Conservation (phyloP, 1,140 invertebrate genomes). For the Dinothrombium tinctorium region DNA sequence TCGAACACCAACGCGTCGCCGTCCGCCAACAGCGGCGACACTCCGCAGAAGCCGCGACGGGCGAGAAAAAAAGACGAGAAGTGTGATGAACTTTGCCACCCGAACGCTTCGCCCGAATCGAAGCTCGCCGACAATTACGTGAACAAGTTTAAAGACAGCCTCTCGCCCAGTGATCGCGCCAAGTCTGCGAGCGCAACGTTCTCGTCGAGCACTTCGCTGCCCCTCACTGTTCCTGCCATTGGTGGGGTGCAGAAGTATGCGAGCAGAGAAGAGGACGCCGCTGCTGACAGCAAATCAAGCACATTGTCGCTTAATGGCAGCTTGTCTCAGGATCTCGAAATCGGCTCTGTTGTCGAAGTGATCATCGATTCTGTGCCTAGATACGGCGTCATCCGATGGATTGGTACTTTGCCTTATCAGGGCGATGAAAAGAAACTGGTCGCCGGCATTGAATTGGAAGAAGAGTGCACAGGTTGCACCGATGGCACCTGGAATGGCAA, state of each 20-base stretch:
- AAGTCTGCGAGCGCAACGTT: too few species aligned
- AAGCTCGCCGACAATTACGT: too few species aligned
- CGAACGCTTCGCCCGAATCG: too few species aligned
- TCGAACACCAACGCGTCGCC: not conserved
- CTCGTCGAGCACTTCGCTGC: too few species aligned
- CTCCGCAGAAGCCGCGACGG: too few species aligned
- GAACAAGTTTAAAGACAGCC: too few species aligned
- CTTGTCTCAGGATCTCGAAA: conserved; percentile 23
- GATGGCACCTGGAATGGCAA: conserved; percentile 48
- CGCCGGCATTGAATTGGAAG: conserved; percentile 45
- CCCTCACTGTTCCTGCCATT: not conserved
- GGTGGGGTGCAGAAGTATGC: not conserved
- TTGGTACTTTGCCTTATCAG: conserved; percentile 30
- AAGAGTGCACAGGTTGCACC: conserved; percentile 39
- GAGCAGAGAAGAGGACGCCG: too few species aligned
- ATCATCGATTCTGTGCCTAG: conserved; percentile 19
- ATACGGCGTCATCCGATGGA: conserved; percentile 61
- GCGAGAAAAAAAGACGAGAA: too few species aligned
- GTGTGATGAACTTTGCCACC: too few species aligned
- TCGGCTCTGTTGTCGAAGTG: conserved; percentile 27
- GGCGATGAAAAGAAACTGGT: conserved; percentile 28
- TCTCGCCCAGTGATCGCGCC: too few species aligned
- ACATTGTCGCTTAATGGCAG: too few species aligned
- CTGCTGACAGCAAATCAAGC: too few species aligned
- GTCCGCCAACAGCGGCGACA: not conserved